Percentiles rank a stretch among this genome's conserved stretches.
phyloP scores from a whole-genome alignment of 2,888 invertebrate genomes.

The Nematopogon swammerdamellus region DNA sequence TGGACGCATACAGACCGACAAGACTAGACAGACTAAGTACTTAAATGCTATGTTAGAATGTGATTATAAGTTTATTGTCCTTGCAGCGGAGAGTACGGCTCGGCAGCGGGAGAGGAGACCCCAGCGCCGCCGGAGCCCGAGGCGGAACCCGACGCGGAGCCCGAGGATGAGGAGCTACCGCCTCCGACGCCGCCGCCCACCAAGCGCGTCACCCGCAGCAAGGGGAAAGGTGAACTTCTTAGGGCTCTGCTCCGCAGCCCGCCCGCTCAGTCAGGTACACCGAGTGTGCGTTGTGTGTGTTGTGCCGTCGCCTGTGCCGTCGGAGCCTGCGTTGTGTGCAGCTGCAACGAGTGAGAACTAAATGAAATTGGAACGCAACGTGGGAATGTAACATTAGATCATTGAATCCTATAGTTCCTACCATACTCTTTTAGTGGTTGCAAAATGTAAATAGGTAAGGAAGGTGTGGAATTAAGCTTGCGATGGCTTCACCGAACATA shows the following conservation, averaged over 20 bases:
- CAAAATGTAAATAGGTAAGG: no score
- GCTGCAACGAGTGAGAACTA: no score
- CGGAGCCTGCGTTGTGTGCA: no score
- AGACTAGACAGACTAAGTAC: no score
- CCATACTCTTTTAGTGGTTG: no score
- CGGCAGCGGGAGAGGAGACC: neutral
- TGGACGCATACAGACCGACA: no score
- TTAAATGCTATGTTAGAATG: no score
- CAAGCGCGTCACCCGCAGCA: conserved; percentile 63
- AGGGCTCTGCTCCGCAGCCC: neutral
- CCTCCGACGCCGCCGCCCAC: conserved; percentile 58
- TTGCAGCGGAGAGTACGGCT: neutral
- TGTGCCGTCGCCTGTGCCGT: neutral
- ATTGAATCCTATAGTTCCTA: no score
- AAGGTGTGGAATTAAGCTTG: no score
- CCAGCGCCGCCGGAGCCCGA: neutral
- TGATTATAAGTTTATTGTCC: no score
- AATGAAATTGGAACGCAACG: neutral
- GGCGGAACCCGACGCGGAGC: neutral
- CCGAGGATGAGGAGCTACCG: conserved; percentile 29
- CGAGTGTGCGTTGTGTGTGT: neutral
- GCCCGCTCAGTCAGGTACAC: neutral
- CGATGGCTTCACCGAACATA: no score
- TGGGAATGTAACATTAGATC: conserved; percentile 7
- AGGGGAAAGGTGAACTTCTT: conserved; percentile 22